Conservation (phyloP, 2,113 vertebrate genomes). For the Pipa parva region DNA sequence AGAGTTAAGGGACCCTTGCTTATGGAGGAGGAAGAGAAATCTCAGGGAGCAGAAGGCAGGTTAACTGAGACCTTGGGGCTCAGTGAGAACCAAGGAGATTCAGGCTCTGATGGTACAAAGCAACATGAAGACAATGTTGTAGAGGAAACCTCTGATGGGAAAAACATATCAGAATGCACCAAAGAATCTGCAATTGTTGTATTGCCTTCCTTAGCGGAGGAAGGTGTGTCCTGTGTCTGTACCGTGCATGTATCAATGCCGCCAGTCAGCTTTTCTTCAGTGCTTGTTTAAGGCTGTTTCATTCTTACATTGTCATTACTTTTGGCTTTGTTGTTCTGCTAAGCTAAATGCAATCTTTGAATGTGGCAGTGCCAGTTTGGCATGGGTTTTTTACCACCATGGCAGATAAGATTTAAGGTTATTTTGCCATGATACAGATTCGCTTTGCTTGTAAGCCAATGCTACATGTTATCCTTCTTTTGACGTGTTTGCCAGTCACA, state of each 20-base stretch:
- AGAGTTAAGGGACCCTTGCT: slow-evolving; percentile 75
- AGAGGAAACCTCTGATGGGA: slow-evolving; percentile 66
- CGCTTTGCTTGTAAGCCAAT: slow-evolving; percentile 70
- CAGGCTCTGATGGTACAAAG: slow-evolving; percentile 62
- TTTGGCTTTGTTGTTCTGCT: slow-evolving; percentile 57
- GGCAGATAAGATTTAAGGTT: slow-evolving; percentile 54
- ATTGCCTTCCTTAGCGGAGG: slow-evolving; percentile 63
- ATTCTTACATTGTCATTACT: slow-evolving; percentile 49
- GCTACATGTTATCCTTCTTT: slow-evolving; percentile 59
- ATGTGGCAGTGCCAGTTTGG: slow-evolving; percentile 45
- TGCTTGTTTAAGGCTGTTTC: slow-evolving; percentile 54
- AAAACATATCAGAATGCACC: slow-evolving; percentile 63
- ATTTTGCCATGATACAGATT: slow-evolving; percentile 63
- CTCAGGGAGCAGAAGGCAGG: slow-evolving; percentile 71
- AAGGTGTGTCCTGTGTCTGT: slow-evolving; percentile 84
- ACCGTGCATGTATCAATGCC: slow-evolving; percentile 75
- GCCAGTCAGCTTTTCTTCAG: slow-evolving; percentile 50
- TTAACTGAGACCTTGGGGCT: slow-evolving; percentile 68
- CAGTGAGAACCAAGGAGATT: slow-evolving; percentile 65
- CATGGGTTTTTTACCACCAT: slow-evolving; percentile 55
- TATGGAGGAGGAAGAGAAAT: slow-evolving; percentile 71
- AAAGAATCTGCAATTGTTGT: slow-evolving; percentile 59
- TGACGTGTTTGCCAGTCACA: slow-evolving; percentile 82
- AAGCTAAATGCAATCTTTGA: slow-evolving; percentile 22
- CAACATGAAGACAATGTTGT: slow-evolving; percentile 64